Evolutionary conservation across 2,888 invertebrate species (phyloP), one percentile per base, ranked within the genome.

Genomic region (Aradus depressus): DNA sequence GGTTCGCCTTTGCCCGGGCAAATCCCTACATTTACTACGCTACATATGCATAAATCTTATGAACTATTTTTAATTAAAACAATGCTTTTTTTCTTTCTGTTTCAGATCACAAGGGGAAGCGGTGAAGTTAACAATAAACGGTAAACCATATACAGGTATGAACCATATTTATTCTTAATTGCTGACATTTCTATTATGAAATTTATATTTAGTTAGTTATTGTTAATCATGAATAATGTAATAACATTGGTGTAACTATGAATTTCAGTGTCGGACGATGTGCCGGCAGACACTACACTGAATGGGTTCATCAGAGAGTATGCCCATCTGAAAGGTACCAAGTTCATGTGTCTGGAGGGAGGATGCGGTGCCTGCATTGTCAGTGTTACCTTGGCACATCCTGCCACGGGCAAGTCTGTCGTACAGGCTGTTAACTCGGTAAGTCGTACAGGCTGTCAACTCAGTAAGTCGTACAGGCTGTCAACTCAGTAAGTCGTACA

Each of bases 291-390:
- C 37, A 79, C 77, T 1, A 72, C 77, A 0, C 66, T 83, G 1
- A 81, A 81, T 57, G 72, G 74, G 28, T 83, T 73, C 60, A 74
- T 83, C 41, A 67, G 82, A 4, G 73, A 75, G 2, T 69, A 74
- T 54, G 74, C 75, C 0, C 71, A 75, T 49, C 65, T 82, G 1
- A 75, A 73, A 3, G 83, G 82, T 2, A 83, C 83, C 0, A 84
- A 83, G 61, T 71, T 69, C 4, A 81, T 81, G 80, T 83, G 83
- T 59, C 72, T 73, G 32, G 82, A 83, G 63, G 84, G 83, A 0
- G 83, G 83, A 1, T 84, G 84, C 60, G 84, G 84, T 0, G 75
- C 75, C 1, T 84, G 83, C 61, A 69, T 69, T 43, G 68, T 69
- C 4, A 58, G 65, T 1, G 67, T 62, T 1, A 62, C 64, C 38